Base-by-base conservation (phyloP, 2,113 vertebrate genomes). In the Chamaea fasciata region DNA sequence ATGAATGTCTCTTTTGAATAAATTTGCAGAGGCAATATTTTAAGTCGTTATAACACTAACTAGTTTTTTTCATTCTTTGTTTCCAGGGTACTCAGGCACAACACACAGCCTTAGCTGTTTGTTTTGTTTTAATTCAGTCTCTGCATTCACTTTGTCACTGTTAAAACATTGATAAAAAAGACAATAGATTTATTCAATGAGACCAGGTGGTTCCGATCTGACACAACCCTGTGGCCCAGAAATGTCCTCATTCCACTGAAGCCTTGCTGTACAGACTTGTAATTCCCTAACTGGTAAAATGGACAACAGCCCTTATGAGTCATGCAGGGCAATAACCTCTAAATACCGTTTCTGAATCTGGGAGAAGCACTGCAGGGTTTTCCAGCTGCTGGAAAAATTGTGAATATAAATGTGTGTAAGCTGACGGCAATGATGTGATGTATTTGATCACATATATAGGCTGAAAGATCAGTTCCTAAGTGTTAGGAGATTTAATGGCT, bases 121-220 rank as follows among this genome's bases (percentile, higher is more conserved):
- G 69, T 87, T 95, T 95, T 89, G 17, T 75, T 87, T 94, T 13
- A 81, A 76, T 28, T 79, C 31, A 53, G 41, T 21, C 35, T 89
- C 74, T 2, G 2, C 11, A 33, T 76, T 91, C 62, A 65, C 30
- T 87, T 82, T 82, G 44, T 69, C 46, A 11, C 67, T 94, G 74
- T 80, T 84, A 71, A 82, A 94, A 47, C 53, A 46, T 56, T 73
- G 86, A 88, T 93, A 63, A 95, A 94, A 79, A 93, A 82, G 65
- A 71, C 78, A 87, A 87, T 84, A 42, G 87, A 60, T 92, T 94
- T 64, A 49, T 92, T 89, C 67, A 64, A 30, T 39, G 41, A 82
- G 21, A 44, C 24, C 35, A 52, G 52, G 56, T 3, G 2, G 17
- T 78, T 71, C 26, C 21, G 26, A 69, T 68, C 65, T 56, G 17